phyloP scores from a whole-genome alignment of 2,888 invertebrate genomes.

The Luperina testacea region DNA sequence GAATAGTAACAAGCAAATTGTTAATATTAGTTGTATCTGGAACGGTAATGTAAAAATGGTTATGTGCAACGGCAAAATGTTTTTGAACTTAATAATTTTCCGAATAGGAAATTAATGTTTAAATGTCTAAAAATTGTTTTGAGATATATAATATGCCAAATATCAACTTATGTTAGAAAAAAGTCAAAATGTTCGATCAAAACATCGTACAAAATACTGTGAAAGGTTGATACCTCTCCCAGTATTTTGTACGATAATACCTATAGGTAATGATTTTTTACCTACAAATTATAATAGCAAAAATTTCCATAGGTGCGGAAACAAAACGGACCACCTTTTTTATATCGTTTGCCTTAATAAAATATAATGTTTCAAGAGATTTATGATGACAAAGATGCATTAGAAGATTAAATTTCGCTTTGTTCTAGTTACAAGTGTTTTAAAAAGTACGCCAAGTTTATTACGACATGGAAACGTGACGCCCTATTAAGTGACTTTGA shows the following conservation, averaged over 20 bases:
- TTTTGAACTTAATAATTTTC: too few species aligned
- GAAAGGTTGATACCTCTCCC: not conserved
- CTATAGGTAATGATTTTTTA: not conserved
- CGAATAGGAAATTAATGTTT: too few species aligned
- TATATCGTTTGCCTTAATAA: conserved; percentile 22
- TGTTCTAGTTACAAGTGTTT: conserved; percentile 28
- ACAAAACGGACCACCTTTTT: conserved; percentile 25
- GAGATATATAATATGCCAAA: not conserved
- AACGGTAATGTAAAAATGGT: not conserved
- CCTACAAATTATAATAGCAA: not conserved
- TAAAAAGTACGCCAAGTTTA: conserved; percentile 23
- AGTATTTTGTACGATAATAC: too few species aligned
- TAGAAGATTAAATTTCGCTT: conserved; percentile 56
- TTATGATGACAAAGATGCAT: conserved; percentile 52
- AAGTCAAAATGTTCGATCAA: not conserved
- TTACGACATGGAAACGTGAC: conserved; percentile 25
- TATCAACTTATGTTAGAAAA: not conserved
- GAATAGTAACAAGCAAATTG: conserved; percentile 61
- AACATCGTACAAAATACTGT: conserved; percentile 1
- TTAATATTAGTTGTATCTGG: conserved; percentile 65
- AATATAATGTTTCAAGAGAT: conserved; percentile 32
- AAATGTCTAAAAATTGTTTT: not conserved
- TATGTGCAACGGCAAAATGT: not conserved
- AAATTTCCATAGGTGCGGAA: conserved; percentile 4
- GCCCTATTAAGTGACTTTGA: conserved; percentile 15